A percentile compares a stretch with the other conserved stretches of the same genome.
These are phyloP conservation scores for Phainopepla nitens DNA, from an alignment of 2,113 vertebrate genomes.

Conservation along the genomic window DNA sequence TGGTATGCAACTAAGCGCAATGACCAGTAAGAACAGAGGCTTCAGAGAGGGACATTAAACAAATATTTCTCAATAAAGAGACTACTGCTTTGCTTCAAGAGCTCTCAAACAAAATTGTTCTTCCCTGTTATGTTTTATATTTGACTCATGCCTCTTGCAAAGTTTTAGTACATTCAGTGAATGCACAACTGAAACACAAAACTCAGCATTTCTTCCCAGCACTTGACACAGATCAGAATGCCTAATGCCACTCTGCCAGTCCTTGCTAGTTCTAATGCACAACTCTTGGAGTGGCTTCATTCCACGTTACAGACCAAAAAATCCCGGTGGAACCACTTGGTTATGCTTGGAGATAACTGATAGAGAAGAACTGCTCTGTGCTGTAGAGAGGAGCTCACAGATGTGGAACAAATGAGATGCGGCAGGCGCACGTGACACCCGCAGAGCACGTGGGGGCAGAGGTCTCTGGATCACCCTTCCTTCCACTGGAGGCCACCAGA, in stretches of 20 bases:
- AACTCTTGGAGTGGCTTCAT: background rate
- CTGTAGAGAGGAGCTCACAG: background rate
- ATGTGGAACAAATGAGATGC: background rate
- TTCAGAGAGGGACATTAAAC: background rate
- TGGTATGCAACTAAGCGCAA: background rate
- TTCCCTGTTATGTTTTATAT: background rate
- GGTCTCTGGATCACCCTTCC: background rate
- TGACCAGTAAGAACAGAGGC: background rate
- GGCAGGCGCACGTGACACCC: fast-evolving
- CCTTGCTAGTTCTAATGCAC: background rate
- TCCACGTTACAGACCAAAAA: background rate
- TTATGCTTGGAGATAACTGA: background rate
- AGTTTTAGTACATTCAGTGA: background rate
- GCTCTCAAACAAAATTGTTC: background rate
- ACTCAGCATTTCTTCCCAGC: background rate
- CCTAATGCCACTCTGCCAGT: background rate
- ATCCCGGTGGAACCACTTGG: background rate
- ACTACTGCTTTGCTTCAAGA: background rate
- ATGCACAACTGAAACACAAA: background rate
- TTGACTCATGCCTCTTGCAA: background rate
- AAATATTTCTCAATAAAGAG: background rate
- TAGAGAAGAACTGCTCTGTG: background rate
- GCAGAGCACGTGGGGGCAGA: fast-evolving
- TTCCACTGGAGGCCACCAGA: background rate
- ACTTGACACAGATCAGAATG: background rate